phyloP scores from a whole-genome alignment of 2,113 vertebrate genomes.

The Pycnonotus jocosus region DNA sequence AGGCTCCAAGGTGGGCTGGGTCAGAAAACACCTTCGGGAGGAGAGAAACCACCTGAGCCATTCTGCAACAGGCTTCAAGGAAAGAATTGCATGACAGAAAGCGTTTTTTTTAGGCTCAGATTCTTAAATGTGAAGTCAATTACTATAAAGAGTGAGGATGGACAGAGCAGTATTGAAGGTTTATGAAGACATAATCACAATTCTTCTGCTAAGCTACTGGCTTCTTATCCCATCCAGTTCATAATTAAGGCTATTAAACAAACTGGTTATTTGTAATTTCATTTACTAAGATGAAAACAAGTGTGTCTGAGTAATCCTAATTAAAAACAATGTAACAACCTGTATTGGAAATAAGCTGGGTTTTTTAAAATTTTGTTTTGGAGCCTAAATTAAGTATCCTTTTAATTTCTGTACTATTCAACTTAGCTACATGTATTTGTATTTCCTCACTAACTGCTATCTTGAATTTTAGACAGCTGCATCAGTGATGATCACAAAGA shows the following conservation, averaged over 20 bases:
- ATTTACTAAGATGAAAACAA: constrained; percentile 1
- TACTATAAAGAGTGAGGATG: not conserved
- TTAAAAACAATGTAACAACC: not conserved
- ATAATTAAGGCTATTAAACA: not conserved
- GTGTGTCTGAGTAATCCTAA: not conserved
- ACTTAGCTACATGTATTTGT: not conserved
- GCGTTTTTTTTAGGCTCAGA: not conserved
- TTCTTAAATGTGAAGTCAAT: not conserved
- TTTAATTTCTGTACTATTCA: not conserved
- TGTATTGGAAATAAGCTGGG: not conserved
- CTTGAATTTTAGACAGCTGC: constrained; percentile 27
- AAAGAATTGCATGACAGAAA: not conserved
- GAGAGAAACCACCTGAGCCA: not conserved
- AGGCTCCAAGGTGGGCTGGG: not conserved
- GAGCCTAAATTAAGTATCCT: not conserved
- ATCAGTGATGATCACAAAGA: not conserved
- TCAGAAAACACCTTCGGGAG: not conserved
- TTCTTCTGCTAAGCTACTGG: not conserved
- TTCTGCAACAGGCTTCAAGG: not conserved
- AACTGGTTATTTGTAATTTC: not conserved
- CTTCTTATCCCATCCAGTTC: not conserved
- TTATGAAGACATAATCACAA: not conserved
- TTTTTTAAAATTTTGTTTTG: not conserved
- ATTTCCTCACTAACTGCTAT: constrained; percentile 15
- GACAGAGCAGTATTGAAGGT: not conserved